phyloP scores from a whole-genome alignment of 1,140 invertebrate species.

The Lordiphosa stackelbergi region DNA sequence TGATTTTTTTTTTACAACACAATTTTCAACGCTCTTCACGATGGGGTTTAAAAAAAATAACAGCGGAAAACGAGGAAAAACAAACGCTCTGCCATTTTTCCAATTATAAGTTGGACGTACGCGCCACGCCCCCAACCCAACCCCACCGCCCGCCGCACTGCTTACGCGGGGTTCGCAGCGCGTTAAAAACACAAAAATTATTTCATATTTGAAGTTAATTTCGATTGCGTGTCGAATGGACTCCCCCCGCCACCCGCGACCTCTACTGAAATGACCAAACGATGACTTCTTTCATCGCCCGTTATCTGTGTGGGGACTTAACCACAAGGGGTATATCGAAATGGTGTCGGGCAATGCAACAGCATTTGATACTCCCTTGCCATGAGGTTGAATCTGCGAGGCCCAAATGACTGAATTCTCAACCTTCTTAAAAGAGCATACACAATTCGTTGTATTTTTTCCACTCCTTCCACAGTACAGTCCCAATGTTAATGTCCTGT shows the following conservation, averaged over 20 bases:
- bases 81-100: slow-evolving; percentile 50
- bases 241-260: slow-evolving; percentile 2
- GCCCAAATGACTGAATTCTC: too few species aligned
- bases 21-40: slow-evolving; percentile 34
- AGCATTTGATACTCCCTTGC: too few species aligned
- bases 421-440: too few species aligned
- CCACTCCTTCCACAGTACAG: too few species aligned
- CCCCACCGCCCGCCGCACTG: slow-evolving; percentile 27
- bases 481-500: too few species aligned
- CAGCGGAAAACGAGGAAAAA: slow-evolving; percentile 14
- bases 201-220: slow-evolving; percentile 76
- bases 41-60: slow-evolving; percentile 2
- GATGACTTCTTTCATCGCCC: slow-evolving; percentile 6
- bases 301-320: too few species aligned
- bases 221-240: slow-evolving; percentile 69
- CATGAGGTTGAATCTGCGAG: too few species aligned
- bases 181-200: slow-evolving; percentile 75
- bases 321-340: too few species aligned
- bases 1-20: slow-evolving; percentile 55
- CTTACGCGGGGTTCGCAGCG: slow-evolving; percentile 26
- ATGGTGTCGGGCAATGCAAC: too few species aligned
- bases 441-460: too few species aligned
- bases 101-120: slow-evolving; percentile 65
- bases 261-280: background rate
- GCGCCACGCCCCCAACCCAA: slow-evolving; percentile 38